A percentile compares a stretch with the other conserved stretches of the same genome.
These are phyloP conservation scores for Chondrosia reniformis DNA, from an alignment of 37 sponge, comb jelly and placozoan genomes.

Conservation along the genomic window DNA sequence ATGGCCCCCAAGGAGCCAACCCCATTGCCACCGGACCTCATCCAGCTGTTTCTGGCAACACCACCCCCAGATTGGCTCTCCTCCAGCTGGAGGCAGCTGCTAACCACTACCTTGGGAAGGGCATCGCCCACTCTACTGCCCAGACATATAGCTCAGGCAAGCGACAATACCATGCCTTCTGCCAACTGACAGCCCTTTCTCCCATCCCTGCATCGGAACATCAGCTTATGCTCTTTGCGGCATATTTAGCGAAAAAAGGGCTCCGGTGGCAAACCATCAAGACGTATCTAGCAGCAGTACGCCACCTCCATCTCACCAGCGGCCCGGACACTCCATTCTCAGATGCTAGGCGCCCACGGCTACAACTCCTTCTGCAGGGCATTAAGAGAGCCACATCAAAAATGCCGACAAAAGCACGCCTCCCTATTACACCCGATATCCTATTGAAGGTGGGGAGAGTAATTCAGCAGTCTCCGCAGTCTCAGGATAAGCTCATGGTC, in stretches of 20 bases:
- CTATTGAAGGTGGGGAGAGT: not conserved
- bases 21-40: not conserved
- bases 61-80: conserved; percentile 13
- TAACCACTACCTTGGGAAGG: too few species aligned
- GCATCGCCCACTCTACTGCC: not conserved
- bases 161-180: not conserved
- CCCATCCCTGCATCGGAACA: conserved; percentile 6
- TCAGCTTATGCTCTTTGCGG: not conserved
- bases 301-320: not conserved
- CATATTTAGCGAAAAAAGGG: not conserved
- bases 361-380: conserved; percentile 35
- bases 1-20: not conserved
- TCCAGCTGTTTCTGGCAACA: not conserved
- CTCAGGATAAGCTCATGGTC: conserved; percentile 19
- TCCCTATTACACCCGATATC: conserved; percentile 46
- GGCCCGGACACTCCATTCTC: not conserved
- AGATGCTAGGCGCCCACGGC: conserved; percentile 27
- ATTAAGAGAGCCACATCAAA: conserved; percentile 15
- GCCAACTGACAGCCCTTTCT: not conserved
- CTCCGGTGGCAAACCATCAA: not conserved
- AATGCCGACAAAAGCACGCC: not conserved
- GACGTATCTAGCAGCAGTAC: not conserved
- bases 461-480: not conserved
- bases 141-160: conserved; percentile 5
- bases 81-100: not conserved